A percentile compares a stretch with the other conserved stretches of the same genome.
Evolutionary conservation across 2,888 invertebrate genomes (phyloP).

Genomic region (Venusia cambrica): DNA sequence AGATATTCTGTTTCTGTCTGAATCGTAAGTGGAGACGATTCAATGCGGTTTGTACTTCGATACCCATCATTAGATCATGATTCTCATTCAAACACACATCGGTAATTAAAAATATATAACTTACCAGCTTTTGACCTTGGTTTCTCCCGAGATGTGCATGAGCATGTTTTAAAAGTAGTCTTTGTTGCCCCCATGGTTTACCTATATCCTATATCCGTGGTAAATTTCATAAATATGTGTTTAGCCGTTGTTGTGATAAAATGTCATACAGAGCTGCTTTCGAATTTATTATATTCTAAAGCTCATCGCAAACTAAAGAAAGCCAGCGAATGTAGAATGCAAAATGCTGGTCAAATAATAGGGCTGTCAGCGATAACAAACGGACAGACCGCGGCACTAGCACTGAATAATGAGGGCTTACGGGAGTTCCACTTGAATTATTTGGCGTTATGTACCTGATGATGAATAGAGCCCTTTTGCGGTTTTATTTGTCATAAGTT

Average conservation of each 20-base stretch:
- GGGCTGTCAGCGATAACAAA: conserved; percentile 57
- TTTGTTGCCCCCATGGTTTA: no score
- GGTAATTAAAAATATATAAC: conserved; percentile 8
- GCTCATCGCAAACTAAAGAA: conserved; percentile 12
- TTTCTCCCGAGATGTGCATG: no score
- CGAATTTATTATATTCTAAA: conserved; percentile 12
- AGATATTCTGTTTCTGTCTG: conserved; percentile 43
- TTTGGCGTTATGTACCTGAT: conserved; percentile 24
- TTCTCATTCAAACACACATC: conserved; percentile 23
- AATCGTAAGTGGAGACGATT: conserved; percentile 57
- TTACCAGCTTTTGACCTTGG: no score
- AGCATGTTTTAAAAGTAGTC: no score
- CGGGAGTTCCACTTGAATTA: conserved; percentile 25
- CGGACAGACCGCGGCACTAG: conserved; percentile 37
- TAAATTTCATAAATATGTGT: no score
- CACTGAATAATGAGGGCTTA: conserved; percentile 52
- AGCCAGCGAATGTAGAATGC: conserved; percentile 42
- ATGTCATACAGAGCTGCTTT: no score
- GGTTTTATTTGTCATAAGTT: conserved; percentile 22
- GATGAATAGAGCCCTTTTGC: neutral
- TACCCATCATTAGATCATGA: conserved; percentile 47
- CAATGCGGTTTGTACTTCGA: conserved; percentile 62
- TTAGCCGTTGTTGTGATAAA: no score
- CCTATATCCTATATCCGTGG: no score
- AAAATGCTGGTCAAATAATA: conserved; percentile 59